A percentile compares a stretch with the other conserved stretches of the same genome.
Evolutionary conservation across 1,140 invertebrate genomes (phyloP).

Genomic region (Bombus superbus): DNA sequence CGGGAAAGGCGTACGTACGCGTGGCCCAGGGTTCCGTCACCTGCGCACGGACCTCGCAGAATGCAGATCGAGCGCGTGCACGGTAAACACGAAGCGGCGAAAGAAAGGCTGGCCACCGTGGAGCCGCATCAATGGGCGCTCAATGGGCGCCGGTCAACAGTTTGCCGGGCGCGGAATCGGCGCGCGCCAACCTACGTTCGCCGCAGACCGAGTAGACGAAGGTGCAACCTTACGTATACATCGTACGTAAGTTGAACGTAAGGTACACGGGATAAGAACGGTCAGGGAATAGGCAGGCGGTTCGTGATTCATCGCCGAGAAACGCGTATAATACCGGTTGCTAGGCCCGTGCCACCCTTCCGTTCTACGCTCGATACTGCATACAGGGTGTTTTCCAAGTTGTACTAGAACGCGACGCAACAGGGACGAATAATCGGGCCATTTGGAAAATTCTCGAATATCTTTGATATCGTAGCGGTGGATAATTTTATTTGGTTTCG

Average conservation of each 20-base stretch:
- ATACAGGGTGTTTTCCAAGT: slow-evolving; percentile 4
- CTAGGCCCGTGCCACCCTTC: slow-evolving; percentile 15
- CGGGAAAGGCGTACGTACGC: not conserved
- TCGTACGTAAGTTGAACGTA: slow-evolving; percentile 44
- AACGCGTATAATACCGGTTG: slow-evolving; percentile 54
- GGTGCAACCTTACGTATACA: slow-evolving; percentile 44
- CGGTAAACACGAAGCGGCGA: not conserved
- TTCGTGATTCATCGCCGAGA: slow-evolving; percentile 58
- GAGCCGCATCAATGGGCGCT: slow-evolving; percentile 66
- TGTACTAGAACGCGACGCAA: not conserved
- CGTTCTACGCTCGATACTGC: not conserved
- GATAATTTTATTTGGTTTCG: no score
- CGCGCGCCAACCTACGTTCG: slow-evolving; percentile 57
- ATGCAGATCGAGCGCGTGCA: slow-evolving; percentile 57
- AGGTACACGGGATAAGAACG: slow-evolving; percentile 11
- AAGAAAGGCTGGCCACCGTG: slow-evolving; percentile 38
- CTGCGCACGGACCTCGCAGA: slow-evolving; percentile 48
- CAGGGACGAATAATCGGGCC: no score
- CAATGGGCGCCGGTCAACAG: slow-evolving; percentile 71
- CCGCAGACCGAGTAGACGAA: slow-evolving; percentile 54
- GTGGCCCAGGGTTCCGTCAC: slow-evolving; percentile 59
- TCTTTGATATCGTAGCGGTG: no score
- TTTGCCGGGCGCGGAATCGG: slow-evolving; percentile 55
- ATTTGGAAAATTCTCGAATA: no score
- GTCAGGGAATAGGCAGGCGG: slow-evolving; percentile 19